A percentile compares a stretch with the other conserved stretches of the same genome.
Evolutionary conservation across 2,113 vertebrate genomes (phyloP).

Genomic region (Ictalurus punctatus): DNA sequence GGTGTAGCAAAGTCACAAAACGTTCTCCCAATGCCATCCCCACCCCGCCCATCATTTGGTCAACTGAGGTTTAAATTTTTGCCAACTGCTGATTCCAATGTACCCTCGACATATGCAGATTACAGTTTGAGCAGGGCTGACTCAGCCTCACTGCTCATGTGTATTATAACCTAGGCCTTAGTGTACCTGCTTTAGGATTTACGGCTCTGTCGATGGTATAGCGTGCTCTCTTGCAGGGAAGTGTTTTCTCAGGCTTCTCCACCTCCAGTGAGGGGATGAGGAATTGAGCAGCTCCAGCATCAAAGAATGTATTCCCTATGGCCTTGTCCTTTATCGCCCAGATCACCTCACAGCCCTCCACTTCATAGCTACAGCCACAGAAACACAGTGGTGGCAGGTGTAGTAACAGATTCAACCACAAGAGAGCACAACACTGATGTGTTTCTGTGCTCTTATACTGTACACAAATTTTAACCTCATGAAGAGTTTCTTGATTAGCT

Average conservation of each 20-base stretch:
- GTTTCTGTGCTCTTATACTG: neutral
- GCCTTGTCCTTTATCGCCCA: constrained; percentile 96
- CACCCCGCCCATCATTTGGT: neutral
- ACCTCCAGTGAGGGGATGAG: constrained; percentile 81
- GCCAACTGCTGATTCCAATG: neutral
- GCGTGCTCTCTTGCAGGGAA: constrained; percentile 80
- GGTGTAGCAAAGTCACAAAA: neutral
- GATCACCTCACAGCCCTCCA: constrained; percentile 90
- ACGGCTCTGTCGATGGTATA: constrained; percentile 76
- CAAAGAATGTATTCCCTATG: constrained; percentile 96
- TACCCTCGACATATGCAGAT: neutral
- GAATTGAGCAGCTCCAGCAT: constrained; percentile 93
- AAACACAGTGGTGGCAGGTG: neutral
- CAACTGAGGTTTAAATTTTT: neutral
- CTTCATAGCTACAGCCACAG: constrained; percentile 76
- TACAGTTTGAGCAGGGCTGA: neutral
- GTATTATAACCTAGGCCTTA: neutral
- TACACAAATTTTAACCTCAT: neutral
- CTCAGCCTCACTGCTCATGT: neutral
- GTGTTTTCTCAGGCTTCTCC: constrained; percentile 67
- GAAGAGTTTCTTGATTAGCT: neutral
- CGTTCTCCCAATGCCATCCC: neutral
- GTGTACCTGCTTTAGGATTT: constrained; percentile 17
- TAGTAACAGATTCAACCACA: constrained; percentile 11
- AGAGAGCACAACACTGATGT: neutral